Base-by-base conservation (phyloP, 2,888 invertebrate genomes). In the Drosophila borealis region DNA sequence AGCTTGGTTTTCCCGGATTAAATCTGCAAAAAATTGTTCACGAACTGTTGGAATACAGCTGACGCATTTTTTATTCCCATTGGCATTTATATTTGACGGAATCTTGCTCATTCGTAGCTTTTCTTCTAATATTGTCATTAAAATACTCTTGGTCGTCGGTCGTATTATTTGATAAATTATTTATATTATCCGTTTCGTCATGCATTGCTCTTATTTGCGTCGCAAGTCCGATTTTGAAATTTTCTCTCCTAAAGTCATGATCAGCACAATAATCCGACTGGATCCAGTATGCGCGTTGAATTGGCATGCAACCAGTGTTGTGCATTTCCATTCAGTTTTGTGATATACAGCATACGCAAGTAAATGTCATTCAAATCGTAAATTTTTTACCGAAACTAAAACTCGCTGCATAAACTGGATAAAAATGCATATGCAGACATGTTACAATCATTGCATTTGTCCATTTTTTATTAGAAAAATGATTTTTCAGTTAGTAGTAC, bases 41-140 rank as follows among this genome's bases (percentile, higher is more conserved):
- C 21, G 10, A 50, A 50, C 10, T 21, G 13, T 21, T 51, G 50
- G 11, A 51, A 51, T 14, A 39, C 50, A n/a, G 37, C 37, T 2
- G 37, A 37, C 2, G 37, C 37, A 1, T 17, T 51, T 11, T 50
- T 50, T 10, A 50, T 8, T 1, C 48, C 13, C 48, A 49, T 49
- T 11, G 48, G 13, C 34, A 49, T 49, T 49, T 17, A 17, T 17
- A 17, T 17, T 17, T 17, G 17, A 17, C 17, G 17, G 17, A 17
- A 17, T 17, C 17, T 17, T 17, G 17, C 17, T 17, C 17, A 17
- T 17, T 17, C 17, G 17, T 17, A 17, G 17, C 17, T 1, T 17
- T 17, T 17, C 17, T 17, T 17, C 17, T 17, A 17, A 17, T 17
- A 17, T 17, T 17, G 17, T 17, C 17, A 2, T 2, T 17, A 17